phyloP scores from a whole-genome alignment of 2,888 invertebrate species.

The Himalopsyche anomala region DNA sequence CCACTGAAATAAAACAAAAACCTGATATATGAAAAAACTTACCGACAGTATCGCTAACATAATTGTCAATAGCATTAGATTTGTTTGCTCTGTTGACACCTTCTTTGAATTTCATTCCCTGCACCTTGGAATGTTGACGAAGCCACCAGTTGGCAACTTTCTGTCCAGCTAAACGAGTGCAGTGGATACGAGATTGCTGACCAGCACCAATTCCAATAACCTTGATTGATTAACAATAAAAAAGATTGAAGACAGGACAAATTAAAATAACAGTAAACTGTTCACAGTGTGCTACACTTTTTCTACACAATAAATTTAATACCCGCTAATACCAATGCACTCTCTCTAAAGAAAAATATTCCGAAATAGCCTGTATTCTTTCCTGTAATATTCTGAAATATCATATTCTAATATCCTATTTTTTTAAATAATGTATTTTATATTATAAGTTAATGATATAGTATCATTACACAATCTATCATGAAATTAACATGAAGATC shows the following conservation, averaged over 20 bases:
- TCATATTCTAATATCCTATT: no score
- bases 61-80: constrained; percentile 97
- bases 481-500: no score
- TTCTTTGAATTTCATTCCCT: constrained; percentile 88
- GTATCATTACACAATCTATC: no score
- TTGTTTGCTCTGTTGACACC: constrained; percentile 93
- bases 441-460: no score
- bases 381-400: no score
- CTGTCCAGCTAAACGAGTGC: constrained; percentile 96
- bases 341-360: no score
- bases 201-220: constrained; percentile 99
- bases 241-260: neutral
- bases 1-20: neutral
- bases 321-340: no score
- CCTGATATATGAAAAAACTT: constrained; percentile 67
- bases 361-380: no score
- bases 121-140: constrained; percentile 92
- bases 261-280: no score
- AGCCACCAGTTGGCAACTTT: constrained; percentile 99
- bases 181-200: constrained; percentile 98
- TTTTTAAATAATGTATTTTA: no score
- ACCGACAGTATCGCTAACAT: constrained; percentile 93
- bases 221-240: constrained; percentile 70
- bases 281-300: no score
- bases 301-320: no score